Evolutionary conservation across 2,113 vertebrate genomes (phyloP).

Genomic region (Varanus salvator): DNA sequence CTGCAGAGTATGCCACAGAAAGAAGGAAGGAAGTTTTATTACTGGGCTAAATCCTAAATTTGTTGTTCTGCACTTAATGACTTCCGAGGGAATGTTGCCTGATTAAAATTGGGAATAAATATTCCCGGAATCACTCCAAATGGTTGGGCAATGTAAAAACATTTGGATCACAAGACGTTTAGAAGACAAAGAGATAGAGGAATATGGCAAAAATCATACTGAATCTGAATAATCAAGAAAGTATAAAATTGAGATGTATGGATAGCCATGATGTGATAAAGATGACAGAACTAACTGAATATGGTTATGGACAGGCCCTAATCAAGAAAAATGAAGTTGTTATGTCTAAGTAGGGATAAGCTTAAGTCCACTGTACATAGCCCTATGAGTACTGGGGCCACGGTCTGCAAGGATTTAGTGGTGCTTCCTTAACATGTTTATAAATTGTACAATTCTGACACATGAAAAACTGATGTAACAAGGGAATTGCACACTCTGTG

Average conservation of each 20-base stretch:
- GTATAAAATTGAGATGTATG: background rate
- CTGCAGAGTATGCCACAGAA: conserved; percentile 41
- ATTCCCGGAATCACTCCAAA: conserved; percentile 40
- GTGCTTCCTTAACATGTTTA: conserved; percentile 13
- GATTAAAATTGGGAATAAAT: conserved; percentile 49
- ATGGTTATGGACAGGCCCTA: background rate
- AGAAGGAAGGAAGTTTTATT: conserved; percentile 74
- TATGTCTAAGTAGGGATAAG: background rate
- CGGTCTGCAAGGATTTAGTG: conserved; percentile 19
- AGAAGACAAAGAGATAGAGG: background rate
- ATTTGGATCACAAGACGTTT: background rate
- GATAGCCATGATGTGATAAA: background rate
- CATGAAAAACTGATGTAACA: background rate
- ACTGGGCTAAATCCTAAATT: conserved; percentile 58
- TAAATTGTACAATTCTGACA: rapidly evolving
- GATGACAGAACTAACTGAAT: background rate
- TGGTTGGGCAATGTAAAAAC: background rate
- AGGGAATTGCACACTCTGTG: no score
- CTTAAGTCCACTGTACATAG: background rate
- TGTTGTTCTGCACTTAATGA: conserved; percentile 44
- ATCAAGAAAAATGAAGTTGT: background rate
- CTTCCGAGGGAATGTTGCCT: conserved; percentile 33
- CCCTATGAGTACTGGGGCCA: background rate
- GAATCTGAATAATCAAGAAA: conserved; percentile 16
- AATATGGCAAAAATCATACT: background rate